Evolutionary conservation across 2,797 vertebrate species (phyloP).

Genomic region (Sebastes iracundus): DNA sequence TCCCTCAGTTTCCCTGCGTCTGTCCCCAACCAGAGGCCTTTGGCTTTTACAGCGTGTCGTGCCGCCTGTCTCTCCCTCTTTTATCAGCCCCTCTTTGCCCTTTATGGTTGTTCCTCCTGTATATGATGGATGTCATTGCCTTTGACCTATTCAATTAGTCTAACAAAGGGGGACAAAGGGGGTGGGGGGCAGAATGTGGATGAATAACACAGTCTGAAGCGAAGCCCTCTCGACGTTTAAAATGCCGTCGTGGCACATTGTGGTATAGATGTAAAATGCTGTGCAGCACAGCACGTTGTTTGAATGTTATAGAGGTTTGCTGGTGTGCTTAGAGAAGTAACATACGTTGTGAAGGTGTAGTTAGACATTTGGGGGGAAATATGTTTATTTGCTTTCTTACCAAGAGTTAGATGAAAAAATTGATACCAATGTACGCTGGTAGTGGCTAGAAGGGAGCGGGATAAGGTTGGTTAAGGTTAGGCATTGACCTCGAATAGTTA

Average conservation of each 20-base stretch:
- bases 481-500: too few relatives aligned
- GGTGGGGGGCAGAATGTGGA: slow-evolving; percentile 24
- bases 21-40: slow-evolving; percentile 36
- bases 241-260: not conserved
- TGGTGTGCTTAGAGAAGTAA: too few relatives aligned
- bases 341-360: not conserved
- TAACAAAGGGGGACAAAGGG: not conserved
- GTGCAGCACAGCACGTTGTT: slow-evolving; percentile 3
- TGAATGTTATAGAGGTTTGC: too few relatives aligned
- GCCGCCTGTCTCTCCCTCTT: slow-evolving; percentile 61
- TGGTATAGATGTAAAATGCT: slow-evolving; percentile 2
- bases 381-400: not conserved
- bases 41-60: slow-evolving; percentile 38
- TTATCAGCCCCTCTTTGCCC: slow-evolving; percentile 58
- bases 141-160: slow-evolving; percentile 55
- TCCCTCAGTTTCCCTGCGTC: slow-evolving; percentile 5
- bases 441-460: too few relatives aligned
- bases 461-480: too few relatives aligned
- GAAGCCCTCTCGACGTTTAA: slow-evolving; percentile 11
- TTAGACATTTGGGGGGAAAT: not conserved
- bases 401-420: not conserved
- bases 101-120: slow-evolving; percentile 53
- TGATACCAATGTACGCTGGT: not conserved
- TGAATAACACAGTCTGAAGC: slow-evolving; percentile 24
- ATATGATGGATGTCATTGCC: slow-evolving; percentile 60